Evolutionary conservation across 1,140 invertebrate species (phyloP).

Genomic region (Pseudoatta argentina): DNA sequence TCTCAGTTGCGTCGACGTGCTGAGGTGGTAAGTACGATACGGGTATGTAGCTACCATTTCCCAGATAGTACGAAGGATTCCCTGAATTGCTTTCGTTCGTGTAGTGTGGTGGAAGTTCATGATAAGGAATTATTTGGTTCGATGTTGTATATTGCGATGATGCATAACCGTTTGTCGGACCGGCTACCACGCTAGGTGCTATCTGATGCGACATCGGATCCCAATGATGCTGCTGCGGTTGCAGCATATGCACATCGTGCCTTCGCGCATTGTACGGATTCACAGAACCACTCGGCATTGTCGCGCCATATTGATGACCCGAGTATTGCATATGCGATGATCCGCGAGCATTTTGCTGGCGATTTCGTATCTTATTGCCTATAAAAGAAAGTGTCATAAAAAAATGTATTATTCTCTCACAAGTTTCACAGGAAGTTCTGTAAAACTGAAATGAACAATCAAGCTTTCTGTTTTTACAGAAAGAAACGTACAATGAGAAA

Average conservation of each 20-base stretch:
- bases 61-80: neutral
- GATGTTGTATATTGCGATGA: neutral
- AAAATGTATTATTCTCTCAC: neutral
- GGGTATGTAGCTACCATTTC: constrained; percentile 1
- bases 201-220: constrained; percentile 9
- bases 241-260: neutral
- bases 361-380: constrained; percentile 17
- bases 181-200: neutral
- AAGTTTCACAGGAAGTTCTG: neutral
- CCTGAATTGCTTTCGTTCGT: constrained; percentile 4
- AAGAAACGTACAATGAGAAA: neutral
- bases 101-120: neutral
- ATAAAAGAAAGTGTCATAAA: neutral
- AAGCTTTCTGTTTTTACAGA: neutral
- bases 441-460: neutral
- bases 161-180: neutral
- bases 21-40: constrained; percentile 3
- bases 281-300: neutral
- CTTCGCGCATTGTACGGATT: neutral
- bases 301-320: neutral
- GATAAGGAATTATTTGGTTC: neutral
- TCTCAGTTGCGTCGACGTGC: constrained; percentile 12
- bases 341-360: neutral
- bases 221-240: constrained; percentile 10
- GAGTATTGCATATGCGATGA: neutral